These are phyloP conservation scores for Dynastes tityus DNA, from an alignment of 2,888 invertebrate genomes.

Conservation along the genomic window DNA sequence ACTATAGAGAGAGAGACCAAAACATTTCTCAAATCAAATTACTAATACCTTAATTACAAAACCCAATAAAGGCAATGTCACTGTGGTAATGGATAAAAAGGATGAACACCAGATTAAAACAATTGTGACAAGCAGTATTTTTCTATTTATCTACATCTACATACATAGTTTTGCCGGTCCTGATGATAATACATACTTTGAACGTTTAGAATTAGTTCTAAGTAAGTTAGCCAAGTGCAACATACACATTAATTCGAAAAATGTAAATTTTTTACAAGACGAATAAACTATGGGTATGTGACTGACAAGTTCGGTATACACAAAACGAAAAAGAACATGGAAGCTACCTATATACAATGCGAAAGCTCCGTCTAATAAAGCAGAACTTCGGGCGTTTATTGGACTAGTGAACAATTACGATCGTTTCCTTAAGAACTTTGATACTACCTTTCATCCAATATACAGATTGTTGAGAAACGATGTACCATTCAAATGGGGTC, in stretches of 20 bases:
- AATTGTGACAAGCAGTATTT: no score
- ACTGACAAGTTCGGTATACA: conserved; percentile 62
- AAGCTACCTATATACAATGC: conserved; percentile 58
- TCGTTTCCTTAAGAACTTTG: not conserved
- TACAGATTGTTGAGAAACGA: not conserved
- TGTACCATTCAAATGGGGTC: not conserved
- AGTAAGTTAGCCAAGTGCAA: not conserved
- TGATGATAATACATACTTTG: conserved; percentile 56
- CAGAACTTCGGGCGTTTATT: conserved; percentile 34
- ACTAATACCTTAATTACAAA: no score
- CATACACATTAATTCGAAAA: conserved; percentile 57
- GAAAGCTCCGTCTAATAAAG: conserved; percentile 55
- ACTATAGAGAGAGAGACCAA: no score
- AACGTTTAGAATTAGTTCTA: conserved; percentile 52
- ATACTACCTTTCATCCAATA: not conserved
- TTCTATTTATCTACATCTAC: no score
- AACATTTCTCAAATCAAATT: no score
- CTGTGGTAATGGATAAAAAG: no score
- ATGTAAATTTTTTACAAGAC: conserved; percentile 58
- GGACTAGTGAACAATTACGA: conserved; percentile 63
- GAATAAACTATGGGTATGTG: conserved; percentile 59
- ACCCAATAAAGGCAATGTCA: no score
- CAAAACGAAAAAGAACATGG: conserved; percentile 60
- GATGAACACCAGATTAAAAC: no score
- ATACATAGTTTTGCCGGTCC: conserved; percentile 51